Evolutionary conservation across 2,113 vertebrate species (phyloP).

Genomic region (Elanoides forficatus): DNA sequence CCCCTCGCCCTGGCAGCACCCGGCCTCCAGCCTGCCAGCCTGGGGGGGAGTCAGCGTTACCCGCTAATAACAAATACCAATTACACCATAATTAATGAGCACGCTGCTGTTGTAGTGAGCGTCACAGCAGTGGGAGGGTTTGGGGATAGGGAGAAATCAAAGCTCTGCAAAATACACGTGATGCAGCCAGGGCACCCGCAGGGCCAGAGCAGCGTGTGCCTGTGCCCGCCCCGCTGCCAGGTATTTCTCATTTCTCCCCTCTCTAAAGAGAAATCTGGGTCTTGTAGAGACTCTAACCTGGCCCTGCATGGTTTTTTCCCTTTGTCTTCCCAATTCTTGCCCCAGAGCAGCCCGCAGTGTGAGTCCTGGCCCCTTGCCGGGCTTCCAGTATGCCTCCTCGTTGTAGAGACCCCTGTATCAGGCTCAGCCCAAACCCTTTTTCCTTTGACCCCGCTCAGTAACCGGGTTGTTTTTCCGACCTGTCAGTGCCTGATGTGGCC

Average conservation of each 20-base stretch:
- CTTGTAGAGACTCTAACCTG: not conserved
- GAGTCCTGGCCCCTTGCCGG: fast-evolving
- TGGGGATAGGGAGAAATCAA: not conserved
- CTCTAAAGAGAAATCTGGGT: not conserved
- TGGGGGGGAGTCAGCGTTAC: not conserved
- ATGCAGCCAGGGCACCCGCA: fast-evolving
- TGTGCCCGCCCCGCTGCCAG: not conserved
- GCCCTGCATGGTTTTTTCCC: fast-evolving
- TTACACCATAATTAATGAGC: not conserved
- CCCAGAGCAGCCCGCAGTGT: fast-evolving
- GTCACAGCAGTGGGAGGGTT: fast-evolving
- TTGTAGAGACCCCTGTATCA: no score
- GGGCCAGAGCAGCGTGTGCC: not conserved
- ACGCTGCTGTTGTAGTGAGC: not conserved
- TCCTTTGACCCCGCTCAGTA: not conserved
- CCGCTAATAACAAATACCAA: not conserved
- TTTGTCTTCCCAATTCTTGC: not conserved
- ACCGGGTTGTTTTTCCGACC: not conserved
- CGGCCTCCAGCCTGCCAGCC: not conserved
- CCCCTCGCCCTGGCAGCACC: not conserved
- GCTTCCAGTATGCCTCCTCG: not conserved
- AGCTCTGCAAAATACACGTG: not conserved
- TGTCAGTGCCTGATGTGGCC: not conserved
- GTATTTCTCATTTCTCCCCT: not conserved
- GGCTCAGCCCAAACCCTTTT: not conserved